A percentile compares a stretch with the other conserved stretches of the same genome.
phyloP scores from a whole-genome alignment of 1,140 invertebrate genomes.

The Euglossa dilemma region DNA sequence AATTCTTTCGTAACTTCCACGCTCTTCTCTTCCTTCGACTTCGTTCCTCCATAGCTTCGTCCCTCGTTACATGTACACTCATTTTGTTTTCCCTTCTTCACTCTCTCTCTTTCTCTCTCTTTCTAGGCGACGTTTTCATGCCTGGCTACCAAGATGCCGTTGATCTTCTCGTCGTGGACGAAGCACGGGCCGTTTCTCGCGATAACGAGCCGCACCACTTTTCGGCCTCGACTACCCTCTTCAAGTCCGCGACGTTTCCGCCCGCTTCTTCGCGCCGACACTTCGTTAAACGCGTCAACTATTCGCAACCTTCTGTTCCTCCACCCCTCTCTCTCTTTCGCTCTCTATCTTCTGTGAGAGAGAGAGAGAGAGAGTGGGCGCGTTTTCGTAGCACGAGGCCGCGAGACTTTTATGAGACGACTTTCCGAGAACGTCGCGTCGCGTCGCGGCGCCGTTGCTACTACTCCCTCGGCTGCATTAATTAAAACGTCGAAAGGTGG shows the following conservation, averaged over 20 bases:
- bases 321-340: no score
- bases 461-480: conserved; percentile 2
- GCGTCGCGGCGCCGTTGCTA: no score
- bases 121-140: not conserved
- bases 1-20: not conserved
- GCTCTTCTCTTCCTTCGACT: not conserved
- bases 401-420: not conserved
- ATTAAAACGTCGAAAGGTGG: conserved; percentile 16
- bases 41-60: not conserved
- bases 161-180: not conserved
- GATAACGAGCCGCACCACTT: conserved; percentile 21
- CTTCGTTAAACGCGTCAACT: conserved; percentile 18
- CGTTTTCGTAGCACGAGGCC: not conserved
- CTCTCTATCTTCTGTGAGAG: no score
- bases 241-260: not conserved
- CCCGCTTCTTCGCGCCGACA: not conserved
- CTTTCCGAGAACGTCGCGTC: conserved; percentile 3
- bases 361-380: no score
- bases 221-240: conserved; percentile 5
- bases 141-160: not conserved
- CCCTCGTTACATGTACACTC: not conserved
- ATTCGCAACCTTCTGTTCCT: not conserved
- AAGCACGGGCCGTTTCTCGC: conserved; percentile 12
- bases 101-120: not conserved
- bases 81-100: not conserved